Percentiles rank a stretch among this genome's conserved stretches.
Conservation (phyloP, 1,140 invertebrate genomes). For the Vollenhovia emeryi region DNA sequence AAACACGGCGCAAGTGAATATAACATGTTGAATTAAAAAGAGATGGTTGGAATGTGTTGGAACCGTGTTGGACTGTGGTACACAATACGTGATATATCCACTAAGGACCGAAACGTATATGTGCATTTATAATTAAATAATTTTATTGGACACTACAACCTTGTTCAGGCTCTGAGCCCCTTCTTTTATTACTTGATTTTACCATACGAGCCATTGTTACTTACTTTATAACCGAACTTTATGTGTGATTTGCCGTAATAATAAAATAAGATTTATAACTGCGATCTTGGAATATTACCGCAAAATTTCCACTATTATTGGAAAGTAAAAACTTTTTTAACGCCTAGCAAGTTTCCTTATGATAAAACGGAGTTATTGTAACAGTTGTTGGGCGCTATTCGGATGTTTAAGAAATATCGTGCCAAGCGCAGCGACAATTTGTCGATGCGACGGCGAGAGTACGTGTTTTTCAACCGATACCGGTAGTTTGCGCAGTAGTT, state of each 20-base stretch:
- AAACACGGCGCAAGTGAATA: too few species aligned
- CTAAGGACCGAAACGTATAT: too few species aligned
- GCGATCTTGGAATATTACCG: background rate
- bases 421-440: slow-evolving; percentile 23
- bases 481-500: slow-evolving; percentile 33
- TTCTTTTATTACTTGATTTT: too few species aligned
- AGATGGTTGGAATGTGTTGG: too few species aligned
- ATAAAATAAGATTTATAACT: background rate
- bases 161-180: too few species aligned
- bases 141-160: too few species aligned
- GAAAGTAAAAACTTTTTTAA: background rate
- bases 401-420: slow-evolving; percentile 47
- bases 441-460: slow-evolving; percentile 12
- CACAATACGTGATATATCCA: too few species aligned
- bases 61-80: too few species aligned
- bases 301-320: background rate
- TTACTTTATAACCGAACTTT: background rate
- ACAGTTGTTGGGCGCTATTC: background rate
- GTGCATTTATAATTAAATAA: too few species aligned
- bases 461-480: slow-evolving; percentile 53
- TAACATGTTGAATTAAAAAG: too few species aligned
- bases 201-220: too few species aligned
- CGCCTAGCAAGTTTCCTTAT: background rate
- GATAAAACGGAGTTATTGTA: background rate
- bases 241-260: background rate